Evolutionary conservation across 1,140 invertebrate genomes (phyloP).

Genomic region (Trichonephila inaurata): DNA sequence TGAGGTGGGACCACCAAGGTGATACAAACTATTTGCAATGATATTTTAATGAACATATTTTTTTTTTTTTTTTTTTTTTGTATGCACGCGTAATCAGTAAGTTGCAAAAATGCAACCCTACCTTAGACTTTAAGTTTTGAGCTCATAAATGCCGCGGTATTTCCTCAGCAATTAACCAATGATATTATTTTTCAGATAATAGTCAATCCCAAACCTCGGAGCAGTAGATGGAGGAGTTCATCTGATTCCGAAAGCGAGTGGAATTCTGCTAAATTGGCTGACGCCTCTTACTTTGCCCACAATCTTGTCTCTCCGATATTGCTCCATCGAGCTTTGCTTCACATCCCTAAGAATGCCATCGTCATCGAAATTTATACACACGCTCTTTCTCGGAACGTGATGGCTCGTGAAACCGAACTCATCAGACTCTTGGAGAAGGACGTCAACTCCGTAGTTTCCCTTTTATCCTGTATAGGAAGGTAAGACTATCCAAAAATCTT

Average conservation of each 20-base stretch:
- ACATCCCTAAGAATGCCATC: slow-evolving; percentile 93
- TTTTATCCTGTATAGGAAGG: slow-evolving; percentile 89
- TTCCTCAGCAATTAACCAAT: too few relatives aligned
- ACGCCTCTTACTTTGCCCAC: slow-evolving; percentile 96
- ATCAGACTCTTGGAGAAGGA: slow-evolving; percentile 89
- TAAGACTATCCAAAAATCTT: too few relatives aligned
- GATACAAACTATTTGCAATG: too few relatives aligned
- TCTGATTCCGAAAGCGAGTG: slow-evolving; percentile 92
- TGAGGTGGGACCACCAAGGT: too few relatives aligned
- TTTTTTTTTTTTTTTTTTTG: too few relatives aligned
- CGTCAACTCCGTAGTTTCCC: slow-evolving; percentile 85
- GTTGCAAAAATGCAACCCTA: too few relatives aligned
- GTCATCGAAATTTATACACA: slow-evolving; percentile 97
- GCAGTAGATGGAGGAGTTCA: slow-evolving; percentile 92
- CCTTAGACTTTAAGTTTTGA: too few relatives aligned
- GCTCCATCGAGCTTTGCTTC: slow-evolving; percentile 88
- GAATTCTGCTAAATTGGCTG: slow-evolving; percentile 90
- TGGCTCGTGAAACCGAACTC: slow-evolving; percentile 87
- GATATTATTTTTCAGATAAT: slow-evolving; percentile 84
- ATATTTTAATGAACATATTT: too few relatives aligned
- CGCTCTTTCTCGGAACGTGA: slow-evolving; percentile 91
- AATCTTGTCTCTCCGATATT: slow-evolving; percentile 90
- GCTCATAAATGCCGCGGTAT: too few relatives aligned
- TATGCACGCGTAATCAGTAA: too few relatives aligned
- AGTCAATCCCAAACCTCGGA: slow-evolving; percentile 88